These are phyloP conservation scores for Charadrius vociferus DNA, from an alignment of 2,113 vertebrate species.

Conservation along the genomic window DNA sequence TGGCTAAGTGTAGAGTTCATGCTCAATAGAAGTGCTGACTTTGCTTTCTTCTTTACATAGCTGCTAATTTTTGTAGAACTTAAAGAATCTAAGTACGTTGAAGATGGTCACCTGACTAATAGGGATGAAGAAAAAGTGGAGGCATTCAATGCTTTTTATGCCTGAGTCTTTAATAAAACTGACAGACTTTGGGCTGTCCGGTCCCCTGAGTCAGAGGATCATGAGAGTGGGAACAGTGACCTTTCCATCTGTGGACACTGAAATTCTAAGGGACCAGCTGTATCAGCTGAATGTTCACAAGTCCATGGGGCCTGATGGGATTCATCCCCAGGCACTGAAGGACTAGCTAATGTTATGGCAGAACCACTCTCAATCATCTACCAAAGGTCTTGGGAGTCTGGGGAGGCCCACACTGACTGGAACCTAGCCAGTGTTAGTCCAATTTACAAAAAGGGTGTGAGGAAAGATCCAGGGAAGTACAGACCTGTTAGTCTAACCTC, in stretches of 20 bases:
- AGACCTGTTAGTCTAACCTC: background rate
- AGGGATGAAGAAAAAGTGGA: background rate
- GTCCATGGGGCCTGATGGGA: background rate
- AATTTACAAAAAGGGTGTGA: background rate
- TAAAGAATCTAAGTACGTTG: background rate
- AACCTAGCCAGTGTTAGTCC: background rate
- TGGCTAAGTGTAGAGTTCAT: background rate
- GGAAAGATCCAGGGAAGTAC: background rate
- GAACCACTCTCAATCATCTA: background rate
- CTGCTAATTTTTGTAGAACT: background rate
- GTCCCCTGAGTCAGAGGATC: background rate
- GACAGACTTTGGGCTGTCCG: no score
- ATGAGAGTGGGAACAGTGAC: rapidly evolving
- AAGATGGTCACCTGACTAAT: background rate
- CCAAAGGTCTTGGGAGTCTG: background rate
- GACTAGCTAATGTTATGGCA: background rate
- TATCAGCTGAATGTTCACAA: background rate
- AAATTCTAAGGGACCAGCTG: background rate
- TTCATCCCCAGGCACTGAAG: background rate
- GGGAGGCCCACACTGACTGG: no score
- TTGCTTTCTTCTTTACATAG: background rate
- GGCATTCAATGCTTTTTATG: background rate
- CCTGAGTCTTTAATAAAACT: background rate
- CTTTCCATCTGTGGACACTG: background rate
- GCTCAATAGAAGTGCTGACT: background rate